phyloP scores from a whole-genome alignment of 2,113 vertebrate genomes.

The Pelobates fuscus region DNA sequence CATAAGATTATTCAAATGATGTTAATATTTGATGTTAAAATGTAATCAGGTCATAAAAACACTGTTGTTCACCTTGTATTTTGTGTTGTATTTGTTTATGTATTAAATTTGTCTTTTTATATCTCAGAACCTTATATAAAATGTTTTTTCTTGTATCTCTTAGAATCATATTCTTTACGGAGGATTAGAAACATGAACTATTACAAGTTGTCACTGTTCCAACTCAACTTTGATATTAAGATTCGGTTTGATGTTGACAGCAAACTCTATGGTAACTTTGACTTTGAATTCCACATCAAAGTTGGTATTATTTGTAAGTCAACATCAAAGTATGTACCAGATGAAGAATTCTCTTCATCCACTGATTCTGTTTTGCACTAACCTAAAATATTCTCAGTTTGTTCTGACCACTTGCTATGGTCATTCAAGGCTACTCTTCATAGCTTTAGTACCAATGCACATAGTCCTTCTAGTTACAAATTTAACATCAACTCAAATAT shows the following conservation, averaged over 20 bases:
- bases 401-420: too few relatives aligned
- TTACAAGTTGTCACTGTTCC: slow-evolving; percentile 40
- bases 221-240: slow-evolving; percentile 38
- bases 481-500: too few relatives aligned
- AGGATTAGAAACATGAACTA: slow-evolving; percentile 23
- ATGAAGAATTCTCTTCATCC: slow-evolving; percentile 6
- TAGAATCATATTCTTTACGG: slow-evolving; percentile 24
- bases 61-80: too few relatives aligned
- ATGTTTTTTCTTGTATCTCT: neutral
- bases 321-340: slow-evolving; percentile 40
- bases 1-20: too few relatives aligned
- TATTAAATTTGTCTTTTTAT: too few relatives aligned
- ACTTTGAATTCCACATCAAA: slow-evolving; percentile 48
- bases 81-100: too few relatives aligned
- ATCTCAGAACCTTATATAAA: neutral
- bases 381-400: neutral
- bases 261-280: slow-evolving; percentile 28
- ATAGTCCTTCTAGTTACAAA: too few relatives aligned
- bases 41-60: too few relatives aligned
- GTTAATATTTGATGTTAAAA: too few relatives aligned
- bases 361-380: neutral
- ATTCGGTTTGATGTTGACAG: slow-evolving; percentile 45
- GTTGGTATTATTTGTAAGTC: slow-evolving; percentile 44
- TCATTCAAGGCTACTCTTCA: too few relatives aligned
- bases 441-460: too few relatives aligned